phyloP scores from a whole-genome alignment of 2,888 invertebrate species.

The Folsomia manolachei region DNA sequence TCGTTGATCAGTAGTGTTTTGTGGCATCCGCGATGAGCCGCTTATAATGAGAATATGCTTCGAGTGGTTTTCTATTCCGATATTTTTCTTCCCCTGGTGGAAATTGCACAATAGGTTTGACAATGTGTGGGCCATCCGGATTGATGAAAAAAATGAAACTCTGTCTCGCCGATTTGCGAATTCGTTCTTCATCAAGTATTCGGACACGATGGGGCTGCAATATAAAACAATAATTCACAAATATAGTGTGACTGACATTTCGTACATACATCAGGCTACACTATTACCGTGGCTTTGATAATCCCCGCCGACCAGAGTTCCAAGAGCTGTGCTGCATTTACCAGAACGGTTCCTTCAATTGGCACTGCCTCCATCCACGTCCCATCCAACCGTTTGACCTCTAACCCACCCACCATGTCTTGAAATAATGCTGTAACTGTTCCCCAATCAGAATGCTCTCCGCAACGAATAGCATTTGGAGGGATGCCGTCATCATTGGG shows the following conservation, averaged over 20 bases:
- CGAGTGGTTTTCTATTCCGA: neutral
- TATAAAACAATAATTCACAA: neutral
- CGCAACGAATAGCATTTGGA: constrained; percentile 19
- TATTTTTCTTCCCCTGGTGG: constrained; percentile 2
- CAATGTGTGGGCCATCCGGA: constrained; percentile 22
- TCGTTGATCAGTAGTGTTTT: neutral
- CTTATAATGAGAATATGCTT: constrained; percentile 11
- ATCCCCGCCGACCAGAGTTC: constrained; percentile 29
- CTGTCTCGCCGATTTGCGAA: constrained; percentile 14
- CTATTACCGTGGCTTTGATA: constrained; percentile 24
- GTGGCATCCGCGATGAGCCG: neutral
- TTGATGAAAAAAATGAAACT: constrained; percentile 25
- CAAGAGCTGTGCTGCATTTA: constrained; percentile 26
- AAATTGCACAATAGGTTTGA: constrained; percentile 15
- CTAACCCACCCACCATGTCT: constrained; percentile 29
- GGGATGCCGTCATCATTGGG: constrained; percentile 2
- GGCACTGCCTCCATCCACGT: constrained; percentile 27
- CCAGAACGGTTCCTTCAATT: constrained; percentile 20
- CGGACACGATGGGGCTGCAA: constrained; percentile 28
- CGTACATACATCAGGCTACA: neutral
- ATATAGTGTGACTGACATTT: no score
- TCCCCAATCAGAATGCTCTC: constrained; percentile 30
- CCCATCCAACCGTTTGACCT: constrained; percentile 24
- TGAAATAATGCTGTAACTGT: constrained; percentile 16
- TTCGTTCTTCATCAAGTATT: constrained; percentile 18